Base-by-base conservation (phyloP, 2,797 vertebrate genomes). In the Mus spretus region DNA sequence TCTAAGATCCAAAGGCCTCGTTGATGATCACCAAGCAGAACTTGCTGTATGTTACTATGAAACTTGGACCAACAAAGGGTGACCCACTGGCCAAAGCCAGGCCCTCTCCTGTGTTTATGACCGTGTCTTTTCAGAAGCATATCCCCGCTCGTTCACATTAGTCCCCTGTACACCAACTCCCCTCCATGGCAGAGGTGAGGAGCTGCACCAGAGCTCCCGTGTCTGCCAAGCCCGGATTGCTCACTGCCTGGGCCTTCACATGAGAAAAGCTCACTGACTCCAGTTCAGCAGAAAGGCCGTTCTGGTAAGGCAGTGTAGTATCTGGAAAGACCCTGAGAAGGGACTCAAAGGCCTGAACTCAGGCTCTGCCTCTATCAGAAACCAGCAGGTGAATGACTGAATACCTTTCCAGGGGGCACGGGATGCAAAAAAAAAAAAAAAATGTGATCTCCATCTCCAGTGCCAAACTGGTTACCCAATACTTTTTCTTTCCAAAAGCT, bases 371-470 rank as follows among this genome's bases (percentile, higher is more conserved):
- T 90, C n/a, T 88, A 34, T 26, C 47, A 78, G 31, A 84, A 91
- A 89, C 14, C 37, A 81, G 44, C 20, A 84, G 50, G 53, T 65
- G 34, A 94, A 31, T 67, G 53, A 83, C 50, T 59, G 28, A 78
- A 31, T 31, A 44, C 47, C 53, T 90, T 57, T n/a, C 67, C 40
- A 57, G 47, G 24, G 24, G 74, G 0, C n/a, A 91, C 81, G 91
- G 47, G 40, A 55, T 34, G 9, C 6, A 65, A 55, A 55, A 65
- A 50, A 50, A 50, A 50, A 55, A 65, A 77, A 75, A 93, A 57
- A 79, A 59, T 63, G 14, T 57, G 34, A 88, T 74, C 81, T 82
- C 63, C 37, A 37, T 72, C 93, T 96, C 87, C 59, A 44, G 28
- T 65, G 14, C 7, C 50, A 85, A 77, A 57, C 83, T 65, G 65